Conservation (phyloP, 2,113 vertebrate genomes). For the Ciconia stormi region DNA sequence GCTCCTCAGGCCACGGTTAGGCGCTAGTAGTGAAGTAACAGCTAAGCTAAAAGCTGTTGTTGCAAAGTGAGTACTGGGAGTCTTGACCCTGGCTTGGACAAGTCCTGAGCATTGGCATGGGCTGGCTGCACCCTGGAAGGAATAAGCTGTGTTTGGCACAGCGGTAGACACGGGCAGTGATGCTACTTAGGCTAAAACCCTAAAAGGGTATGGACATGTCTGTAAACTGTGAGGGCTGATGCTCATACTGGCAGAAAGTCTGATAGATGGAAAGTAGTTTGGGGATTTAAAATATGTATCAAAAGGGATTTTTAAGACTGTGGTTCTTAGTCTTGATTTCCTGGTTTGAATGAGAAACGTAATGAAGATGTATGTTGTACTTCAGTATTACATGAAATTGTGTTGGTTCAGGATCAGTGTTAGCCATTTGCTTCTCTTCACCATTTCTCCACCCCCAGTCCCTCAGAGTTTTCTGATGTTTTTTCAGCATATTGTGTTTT, state of each 20-base stretch:
- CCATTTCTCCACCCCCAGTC: not conserved
- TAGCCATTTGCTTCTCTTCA: not conserved
- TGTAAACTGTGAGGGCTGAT: not conserved
- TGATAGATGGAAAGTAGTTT: not conserved
- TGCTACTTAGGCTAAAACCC: not conserved
- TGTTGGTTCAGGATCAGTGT: not conserved
- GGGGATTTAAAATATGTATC: not conserved
- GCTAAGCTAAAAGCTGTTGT: not conserved
- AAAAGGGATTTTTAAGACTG: not conserved
- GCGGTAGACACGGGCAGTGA: not conserved
- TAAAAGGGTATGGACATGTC: not conserved
- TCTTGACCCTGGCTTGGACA: not conserved
- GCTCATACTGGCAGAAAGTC: not conserved
- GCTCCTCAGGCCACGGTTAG: not conserved
- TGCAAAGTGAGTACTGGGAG: not conserved
- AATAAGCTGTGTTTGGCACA: not conserved
- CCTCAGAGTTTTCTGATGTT: not conserved
- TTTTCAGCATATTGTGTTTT: not conserved
- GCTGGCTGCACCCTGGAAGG: not conserved
- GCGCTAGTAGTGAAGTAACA: not conserved
- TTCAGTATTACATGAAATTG: not conserved
- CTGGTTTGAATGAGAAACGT: not conserved
- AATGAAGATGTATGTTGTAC: not conserved
- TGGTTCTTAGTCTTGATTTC: constrained; percentile 4
- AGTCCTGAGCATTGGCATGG: not conserved